A percentile compares a stretch with the other conserved stretches of the same genome.
These are phyloP conservation scores for Martes martes DNA, from an alignment of 2,113 vertebrate genomes.

Conservation along the genomic window DNA sequence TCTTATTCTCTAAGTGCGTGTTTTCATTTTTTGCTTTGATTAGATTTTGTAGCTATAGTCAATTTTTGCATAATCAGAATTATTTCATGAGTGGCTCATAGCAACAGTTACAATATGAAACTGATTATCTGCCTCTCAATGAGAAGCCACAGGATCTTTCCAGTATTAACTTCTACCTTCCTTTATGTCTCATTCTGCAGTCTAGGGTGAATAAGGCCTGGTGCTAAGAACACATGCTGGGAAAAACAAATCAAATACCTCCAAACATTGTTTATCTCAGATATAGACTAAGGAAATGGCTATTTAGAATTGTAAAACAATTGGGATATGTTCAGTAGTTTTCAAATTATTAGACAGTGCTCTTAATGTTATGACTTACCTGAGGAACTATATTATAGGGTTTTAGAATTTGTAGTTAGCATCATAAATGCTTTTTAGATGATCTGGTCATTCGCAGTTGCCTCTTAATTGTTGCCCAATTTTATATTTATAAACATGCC, in stretches of 20 bases:
- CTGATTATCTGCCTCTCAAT: not conserved
- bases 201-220: not conserved
- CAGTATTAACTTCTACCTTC: not conserved
- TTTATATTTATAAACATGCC: not conserved
- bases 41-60: not conserved
- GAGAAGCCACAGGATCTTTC: not conserved
- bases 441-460: not conserved
- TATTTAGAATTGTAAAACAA: not conserved
- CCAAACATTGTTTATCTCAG: not conserved
- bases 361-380: not conserved
- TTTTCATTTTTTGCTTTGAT: not conserved
- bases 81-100: not conserved
- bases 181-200: not conserved
- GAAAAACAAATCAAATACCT: slow-evolving; percentile 25
- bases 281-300: not conserved
- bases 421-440: not conserved
- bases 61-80: slow-evolving; percentile 14
- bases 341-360: not conserved
- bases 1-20: slow-evolving; percentile 25
- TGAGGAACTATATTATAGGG: not conserved
- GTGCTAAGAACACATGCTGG: not conserved
- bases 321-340: slow-evolving; percentile 17
- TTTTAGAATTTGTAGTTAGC: slow-evolving; percentile 30
- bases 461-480: not conserved
- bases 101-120: not conserved